phyloP scores from a whole-genome alignment of 2,888 invertebrate species.

The Acrocera orbiculus region DNA sequence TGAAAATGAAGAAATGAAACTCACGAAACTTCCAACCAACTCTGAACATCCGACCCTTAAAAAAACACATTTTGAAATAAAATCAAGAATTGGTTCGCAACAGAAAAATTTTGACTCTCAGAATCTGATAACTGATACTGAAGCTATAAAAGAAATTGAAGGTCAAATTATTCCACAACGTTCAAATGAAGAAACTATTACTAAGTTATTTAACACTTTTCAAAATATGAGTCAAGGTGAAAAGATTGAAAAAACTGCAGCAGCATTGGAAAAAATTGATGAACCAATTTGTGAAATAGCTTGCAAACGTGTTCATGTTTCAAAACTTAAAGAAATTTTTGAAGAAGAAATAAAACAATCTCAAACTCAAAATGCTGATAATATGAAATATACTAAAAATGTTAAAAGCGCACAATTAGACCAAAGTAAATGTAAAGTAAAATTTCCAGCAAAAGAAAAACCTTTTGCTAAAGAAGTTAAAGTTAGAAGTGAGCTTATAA shows the following conservation, averaged over 20 bases:
- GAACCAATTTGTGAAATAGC: slow-evolving; percentile 13
- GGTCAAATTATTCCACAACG: slow-evolving; percentile 8
- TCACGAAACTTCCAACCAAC: too few relatives aligned
- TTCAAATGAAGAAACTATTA: slow-evolving; percentile 3
- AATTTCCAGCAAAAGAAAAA: slow-evolving; percentile 11
- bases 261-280: slow-evolving; percentile 6
- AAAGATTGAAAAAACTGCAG: not conserved
- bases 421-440: not conserved
- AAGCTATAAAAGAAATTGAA: slow-evolving; percentile 8
- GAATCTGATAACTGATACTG: not conserved
- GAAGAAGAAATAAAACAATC: slow-evolving; percentile 9
- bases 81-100: not conserved
- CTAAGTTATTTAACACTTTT: slow-evolving; percentile 3
- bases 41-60: too few relatives aligned
- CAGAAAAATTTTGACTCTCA: not conserved
- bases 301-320: slow-evolving; percentile 10
- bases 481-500: not conserved
- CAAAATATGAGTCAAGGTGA: slow-evolving; percentile 1
- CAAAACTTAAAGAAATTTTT: slow-evolving; percentile 8
- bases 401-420: too few relatives aligned
- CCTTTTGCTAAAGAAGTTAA: slow-evolving; percentile 12
- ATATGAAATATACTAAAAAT: too few relatives aligned
- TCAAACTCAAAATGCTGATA: not conserved
- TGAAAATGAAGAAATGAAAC: not conserved
- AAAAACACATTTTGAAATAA: not conserved